phyloP scores from a whole-genome alignment of 1,140 invertebrate species.

The Neodiprion pinetum region DNA sequence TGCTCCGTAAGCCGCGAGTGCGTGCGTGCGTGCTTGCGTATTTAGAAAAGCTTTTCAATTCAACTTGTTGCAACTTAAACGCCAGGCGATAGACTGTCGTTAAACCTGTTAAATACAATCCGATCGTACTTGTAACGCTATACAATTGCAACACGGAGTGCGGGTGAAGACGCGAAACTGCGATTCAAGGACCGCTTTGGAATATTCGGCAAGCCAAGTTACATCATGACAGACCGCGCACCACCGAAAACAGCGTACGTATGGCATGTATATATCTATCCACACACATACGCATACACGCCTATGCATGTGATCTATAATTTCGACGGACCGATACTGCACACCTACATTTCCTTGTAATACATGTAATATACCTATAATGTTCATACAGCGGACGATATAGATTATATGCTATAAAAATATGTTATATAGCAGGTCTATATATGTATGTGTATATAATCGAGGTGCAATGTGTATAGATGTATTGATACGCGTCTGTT shows the following conservation, averaged over 20 bases:
- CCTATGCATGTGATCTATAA: background rate
- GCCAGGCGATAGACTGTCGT: no score
- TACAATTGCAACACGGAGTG: no score
- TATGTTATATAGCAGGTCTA: background rate
- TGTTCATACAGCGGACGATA: no score
- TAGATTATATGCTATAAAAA: background rate
- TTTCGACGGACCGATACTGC: background rate
- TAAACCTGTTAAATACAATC: no score
- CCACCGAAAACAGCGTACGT: slow-evolving; percentile 40
- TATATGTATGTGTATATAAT: background rate
- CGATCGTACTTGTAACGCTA: no score
- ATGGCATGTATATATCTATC: background rate
- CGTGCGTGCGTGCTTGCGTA: no score
- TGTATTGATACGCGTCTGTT: no score
- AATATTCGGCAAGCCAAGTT: slow-evolving; percentile 16
- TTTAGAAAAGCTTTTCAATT: background rate
- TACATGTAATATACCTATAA: background rate
- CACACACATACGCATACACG: no score
- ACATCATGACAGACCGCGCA: slow-evolving; percentile 37
- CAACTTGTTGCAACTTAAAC: background rate
- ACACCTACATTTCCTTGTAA: background rate
- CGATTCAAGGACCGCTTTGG: background rate
- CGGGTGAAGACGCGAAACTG: no score
- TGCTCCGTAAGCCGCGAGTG: no score
- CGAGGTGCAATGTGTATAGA: background rate